Percentiles rank a stretch among this genome's conserved stretches.
These are phyloP conservation scores for Cheilosia vulpina DNA, from an alignment of 2,888 invertebrate species.

Conservation along the genomic window DNA sequence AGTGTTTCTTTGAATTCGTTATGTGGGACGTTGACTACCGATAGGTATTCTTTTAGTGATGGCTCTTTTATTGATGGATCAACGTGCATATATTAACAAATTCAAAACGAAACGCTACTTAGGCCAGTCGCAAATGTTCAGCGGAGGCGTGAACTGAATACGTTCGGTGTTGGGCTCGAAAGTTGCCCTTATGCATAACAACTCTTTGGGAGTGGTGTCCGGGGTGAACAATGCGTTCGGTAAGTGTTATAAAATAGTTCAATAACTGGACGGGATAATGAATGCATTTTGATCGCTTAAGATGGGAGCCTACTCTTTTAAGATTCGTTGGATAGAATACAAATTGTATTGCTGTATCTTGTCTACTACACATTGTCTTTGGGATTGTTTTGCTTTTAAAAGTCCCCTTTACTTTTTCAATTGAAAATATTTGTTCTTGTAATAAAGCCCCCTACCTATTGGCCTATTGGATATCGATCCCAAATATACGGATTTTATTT, in stretches of 20 bases:
- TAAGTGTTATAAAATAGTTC: slow-evolving; percentile 67
- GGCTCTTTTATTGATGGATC: slow-evolving; percentile 8
- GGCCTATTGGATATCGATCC: no score
- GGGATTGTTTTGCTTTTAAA: no score
- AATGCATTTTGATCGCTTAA: slow-evolving; percentile 32
- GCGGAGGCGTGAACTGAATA: slow-evolving; percentile 49
- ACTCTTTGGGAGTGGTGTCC: slow-evolving; percentile 5
- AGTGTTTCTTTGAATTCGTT: slow-evolving; percentile 52
- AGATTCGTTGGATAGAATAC: slow-evolving; percentile 28
- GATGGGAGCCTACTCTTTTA: background rate
- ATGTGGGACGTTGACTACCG: slow-evolving; percentile 57
- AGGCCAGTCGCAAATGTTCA: slow-evolving; percentile 10
- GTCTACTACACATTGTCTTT: no score
- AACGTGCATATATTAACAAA: slow-evolving; percentile 44
- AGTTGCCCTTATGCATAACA: slow-evolving; percentile 36
- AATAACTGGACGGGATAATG: slow-evolving; percentile 43
- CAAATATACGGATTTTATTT: no score
- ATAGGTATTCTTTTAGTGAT: slow-evolving; percentile 50
- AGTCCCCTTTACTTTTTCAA: no score
- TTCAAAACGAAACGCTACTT: slow-evolving; percentile 43
- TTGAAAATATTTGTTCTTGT: no score
- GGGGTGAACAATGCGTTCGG: slow-evolving; percentile 16
- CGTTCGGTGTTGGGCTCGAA: slow-evolving; percentile 6
- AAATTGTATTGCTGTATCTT: slow-evolving; percentile 6
- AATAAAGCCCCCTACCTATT: no score